Evolutionary conservation across 2,113 vertebrate genomes (phyloP), one percentile per base, ranked within the genome.

Genomic region (Brevimyrus niger): DNA sequence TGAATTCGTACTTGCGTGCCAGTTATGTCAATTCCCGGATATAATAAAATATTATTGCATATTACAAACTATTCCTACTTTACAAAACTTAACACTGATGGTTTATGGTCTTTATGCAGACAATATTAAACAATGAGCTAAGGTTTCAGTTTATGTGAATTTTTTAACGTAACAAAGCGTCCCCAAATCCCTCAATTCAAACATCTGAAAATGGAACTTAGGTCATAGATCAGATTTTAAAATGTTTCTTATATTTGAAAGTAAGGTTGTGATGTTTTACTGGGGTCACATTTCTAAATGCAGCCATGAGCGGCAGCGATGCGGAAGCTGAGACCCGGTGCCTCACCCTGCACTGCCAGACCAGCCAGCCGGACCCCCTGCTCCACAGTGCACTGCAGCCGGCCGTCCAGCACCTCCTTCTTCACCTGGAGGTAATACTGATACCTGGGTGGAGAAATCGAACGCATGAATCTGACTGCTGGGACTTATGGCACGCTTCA

Each of bases 341-440:
- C 21, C 38, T 84, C 46, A 99, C 98, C 98, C 97, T 99, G 98
- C 91, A 99, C 97, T 27, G 98, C 98, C 91, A 99, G 93, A 83
- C 97, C 97, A 27, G 98, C 98, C 65, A 99, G 96, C 90, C 96
- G 96, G 92, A 99, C 97, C 88, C 96, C 97, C 94, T 98, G 98
- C 86, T 99, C 98, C 8, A 98, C 80, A 0, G 96, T 93, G 91
- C 97, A 97, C 86, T 97, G 95, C 19, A 99, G 91, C 27, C 95
- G 96, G 11, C 97, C 98, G 87, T 98, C 97, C 10, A 98, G 94
- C 90, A 99, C 96, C n/a, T 98, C 97, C 92, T 99, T 99, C 93
- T 98, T 99, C 92, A 98, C 97, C 95, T 99, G 98, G 58, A 99
- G 96, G 95, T 99, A 99, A 95, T 99, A 99, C 96, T 99, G 98